These are phyloP conservation scores for Helicoverpa armigera DNA, from an alignment of 1,140 invertebrate species.

Conservation along the genomic window DNA sequence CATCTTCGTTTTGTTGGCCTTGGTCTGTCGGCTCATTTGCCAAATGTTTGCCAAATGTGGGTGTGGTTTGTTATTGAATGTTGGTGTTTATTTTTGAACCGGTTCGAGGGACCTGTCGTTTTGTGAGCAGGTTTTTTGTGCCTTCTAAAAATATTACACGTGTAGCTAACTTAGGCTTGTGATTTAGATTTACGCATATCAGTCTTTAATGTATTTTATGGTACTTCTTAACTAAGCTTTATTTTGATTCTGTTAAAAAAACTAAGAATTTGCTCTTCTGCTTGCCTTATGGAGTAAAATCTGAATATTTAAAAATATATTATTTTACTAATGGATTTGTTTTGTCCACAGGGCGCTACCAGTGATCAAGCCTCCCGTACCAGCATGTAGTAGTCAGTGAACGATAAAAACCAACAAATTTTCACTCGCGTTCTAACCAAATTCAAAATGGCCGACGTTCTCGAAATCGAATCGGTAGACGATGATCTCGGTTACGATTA, in stretches of 20 bases:
- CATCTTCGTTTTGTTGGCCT: slow-evolving; percentile 1
- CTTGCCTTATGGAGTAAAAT: not conserved
- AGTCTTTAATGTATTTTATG: not conserved
- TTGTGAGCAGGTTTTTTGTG: not conserved
- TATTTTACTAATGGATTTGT: slow-evolving; percentile 2
- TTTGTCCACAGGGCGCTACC: slow-evolving; percentile 73
- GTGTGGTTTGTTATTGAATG: slow-evolving; percentile 18
- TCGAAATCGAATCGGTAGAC: slow-evolving; percentile 67
- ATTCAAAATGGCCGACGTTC: slow-evolving; percentile 73
- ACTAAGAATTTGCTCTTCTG: not conserved
- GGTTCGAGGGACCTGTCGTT: not conserved
- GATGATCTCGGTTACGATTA: slow-evolving; percentile 80
- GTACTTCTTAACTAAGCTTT: too few relatives aligned
- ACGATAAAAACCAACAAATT: slow-evolving; percentile 49
- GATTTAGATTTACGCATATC: not conserved
- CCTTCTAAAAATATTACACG: not conserved
- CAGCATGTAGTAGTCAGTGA: slow-evolving; percentile 79
- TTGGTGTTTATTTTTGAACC: slow-evolving; percentile 5
- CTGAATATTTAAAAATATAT: not conserved
- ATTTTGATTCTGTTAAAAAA: too few relatives aligned
- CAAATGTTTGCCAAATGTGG: slow-evolving; percentile 30
- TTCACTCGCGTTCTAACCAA: slow-evolving; percentile 38
- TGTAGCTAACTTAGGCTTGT: slow-evolving; percentile 1
- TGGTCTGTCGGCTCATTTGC: slow-evolving; percentile 8
- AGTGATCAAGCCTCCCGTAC: slow-evolving; percentile 63